Conservation (phyloP, 30 jellyfish, hydroid and myxozoan genomes). For the Rhopilema esculentum region DNA sequence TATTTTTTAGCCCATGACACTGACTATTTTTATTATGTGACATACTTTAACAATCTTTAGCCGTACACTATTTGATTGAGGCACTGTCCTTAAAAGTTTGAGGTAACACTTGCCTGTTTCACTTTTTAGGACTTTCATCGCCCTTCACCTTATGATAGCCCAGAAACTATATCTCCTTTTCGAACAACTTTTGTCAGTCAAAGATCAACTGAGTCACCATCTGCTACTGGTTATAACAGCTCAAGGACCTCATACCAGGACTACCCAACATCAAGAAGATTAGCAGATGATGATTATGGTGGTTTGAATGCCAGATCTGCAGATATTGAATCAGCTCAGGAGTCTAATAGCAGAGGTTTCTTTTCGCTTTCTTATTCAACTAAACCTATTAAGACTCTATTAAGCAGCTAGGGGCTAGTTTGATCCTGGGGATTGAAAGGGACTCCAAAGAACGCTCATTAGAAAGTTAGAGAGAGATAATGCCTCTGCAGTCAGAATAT, state of each 20-base stretch:
- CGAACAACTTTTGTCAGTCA: conserved; percentile 70
- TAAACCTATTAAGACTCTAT: too few relatives aligned
- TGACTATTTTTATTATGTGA: too few relatives aligned
- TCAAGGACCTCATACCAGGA: conserved; percentile 79
- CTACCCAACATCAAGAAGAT: conserved; percentile 48
- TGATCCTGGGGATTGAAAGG: too few relatives aligned
- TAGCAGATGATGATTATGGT: conserved; percentile 47
- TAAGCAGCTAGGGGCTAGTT: too few relatives aligned
- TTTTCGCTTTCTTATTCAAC: background rate
- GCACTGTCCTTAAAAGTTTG: too few relatives aligned
- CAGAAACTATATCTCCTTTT: conserved; percentile 60
- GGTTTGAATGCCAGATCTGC: conserved; percentile 54
- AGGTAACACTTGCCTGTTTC: background rate
- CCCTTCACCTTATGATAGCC: conserved; percentile 75
- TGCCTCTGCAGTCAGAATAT: too few relatives aligned
- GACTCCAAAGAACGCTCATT: too few relatives aligned
- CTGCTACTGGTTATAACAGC: conserved; percentile 66
- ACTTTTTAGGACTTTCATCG: conserved; percentile 59
- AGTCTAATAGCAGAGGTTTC: conserved; percentile 87
- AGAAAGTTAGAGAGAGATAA: too few relatives aligned
- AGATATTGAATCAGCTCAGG: conserved; percentile 71
- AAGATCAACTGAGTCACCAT: conserved; percentile 68
- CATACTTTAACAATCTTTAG: too few relatives aligned
- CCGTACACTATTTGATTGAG: too few relatives aligned
- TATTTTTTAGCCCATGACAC: too few relatives aligned